Percentiles rank a stretch among this genome's conserved stretches.
Conservation (phyloP, 2,797 vertebrate species). For the Telmatherina bonti region DNA sequence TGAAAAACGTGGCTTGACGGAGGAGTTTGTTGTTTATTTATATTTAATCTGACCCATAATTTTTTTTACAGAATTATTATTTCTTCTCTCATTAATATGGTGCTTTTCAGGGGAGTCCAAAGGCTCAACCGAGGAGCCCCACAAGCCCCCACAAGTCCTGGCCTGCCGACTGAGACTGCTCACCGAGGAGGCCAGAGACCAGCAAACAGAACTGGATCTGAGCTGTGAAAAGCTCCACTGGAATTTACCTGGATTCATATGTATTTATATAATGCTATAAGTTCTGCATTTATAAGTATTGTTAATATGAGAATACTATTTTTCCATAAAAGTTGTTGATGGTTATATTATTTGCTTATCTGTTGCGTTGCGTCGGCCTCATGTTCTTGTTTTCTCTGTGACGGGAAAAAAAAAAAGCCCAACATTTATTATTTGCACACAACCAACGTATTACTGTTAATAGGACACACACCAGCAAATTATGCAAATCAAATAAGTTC, state of each 20-base stretch:
- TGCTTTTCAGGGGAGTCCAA: slow-evolving; percentile 75
- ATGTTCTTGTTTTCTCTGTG: slow-evolving; percentile 24
- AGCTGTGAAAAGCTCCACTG: slow-evolving; percentile 76
- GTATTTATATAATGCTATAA: slow-evolving; percentile 74
- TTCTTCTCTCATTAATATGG: background rate
- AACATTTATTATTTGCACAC: slow-evolving; percentile 69
- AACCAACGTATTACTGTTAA: slow-evolving; percentile 51
- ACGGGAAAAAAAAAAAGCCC: slow-evolving; percentile 45
- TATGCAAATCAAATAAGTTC: background rate
- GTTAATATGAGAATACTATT: slow-evolving; percentile 74
- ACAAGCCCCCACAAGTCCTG: slow-evolving; percentile 71
- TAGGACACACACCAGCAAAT: slow-evolving; percentile 17
- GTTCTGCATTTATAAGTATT: slow-evolving; percentile 75
- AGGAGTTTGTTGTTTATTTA: background rate
- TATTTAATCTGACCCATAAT: background rate
- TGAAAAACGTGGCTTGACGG: no score
- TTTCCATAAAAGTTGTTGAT: slow-evolving; percentile 70
- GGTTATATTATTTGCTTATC: slow-evolving; percentile 63
- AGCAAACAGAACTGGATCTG: slow-evolving; percentile 71
- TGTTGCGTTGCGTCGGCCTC: slow-evolving; percentile 38
- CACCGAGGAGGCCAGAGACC: slow-evolving; percentile 5
- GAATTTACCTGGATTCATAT: slow-evolving; percentile 74
- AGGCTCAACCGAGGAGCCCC: slow-evolving; percentile 68
- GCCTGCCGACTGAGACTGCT: slow-evolving; percentile 68
- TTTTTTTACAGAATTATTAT: background rate